phyloP scores from a whole-genome alignment of 1,140 invertebrate genomes.

The Neoseiulus cucumeris region DNA sequence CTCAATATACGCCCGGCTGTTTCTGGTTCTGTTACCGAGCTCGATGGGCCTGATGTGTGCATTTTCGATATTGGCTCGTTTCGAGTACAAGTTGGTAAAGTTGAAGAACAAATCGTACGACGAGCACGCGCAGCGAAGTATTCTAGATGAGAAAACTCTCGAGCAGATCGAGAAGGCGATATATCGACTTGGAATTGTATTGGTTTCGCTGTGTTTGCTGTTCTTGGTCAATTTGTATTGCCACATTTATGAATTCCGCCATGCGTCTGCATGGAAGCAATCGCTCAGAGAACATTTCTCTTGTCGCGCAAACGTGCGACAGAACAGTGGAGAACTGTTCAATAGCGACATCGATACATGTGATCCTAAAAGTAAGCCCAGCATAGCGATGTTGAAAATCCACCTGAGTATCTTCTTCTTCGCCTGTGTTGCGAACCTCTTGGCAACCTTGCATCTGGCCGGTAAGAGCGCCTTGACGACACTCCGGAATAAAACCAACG shows the following conservation, averaged over 20 bases:
- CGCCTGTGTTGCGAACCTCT: not conserved
- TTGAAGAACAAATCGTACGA: not conserved
- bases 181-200: not conserved
- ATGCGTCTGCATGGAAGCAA: not conserved
- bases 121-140: not conserved
- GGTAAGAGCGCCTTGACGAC: too few relatives aligned
- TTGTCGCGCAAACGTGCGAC: not conserved
- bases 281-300: not conserved
- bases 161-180: not conserved
- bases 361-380: not conserved
- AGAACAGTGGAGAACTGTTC: not conserved
- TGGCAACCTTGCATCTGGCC: too few relatives aligned
- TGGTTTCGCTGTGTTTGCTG: not conserved
- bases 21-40: not conserved
- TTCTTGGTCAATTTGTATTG: not conserved
- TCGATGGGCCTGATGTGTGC: not conserved
- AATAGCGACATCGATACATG: not conserved
- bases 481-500: too few relatives aligned
- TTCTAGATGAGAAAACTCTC: not conserved
- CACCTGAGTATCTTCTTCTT: not conserved
- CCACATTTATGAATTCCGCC: not conserved
- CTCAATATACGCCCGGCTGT: not conserved
- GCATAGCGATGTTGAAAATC: not conserved
- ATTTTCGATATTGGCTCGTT: not conserved
- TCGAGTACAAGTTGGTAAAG: not conserved